A percentile compares a stretch with the other conserved stretches of the same genome.
Evolutionary conservation across 2,888 invertebrate genomes (phyloP).

Genomic region (Mythimna lalbum): DNA sequence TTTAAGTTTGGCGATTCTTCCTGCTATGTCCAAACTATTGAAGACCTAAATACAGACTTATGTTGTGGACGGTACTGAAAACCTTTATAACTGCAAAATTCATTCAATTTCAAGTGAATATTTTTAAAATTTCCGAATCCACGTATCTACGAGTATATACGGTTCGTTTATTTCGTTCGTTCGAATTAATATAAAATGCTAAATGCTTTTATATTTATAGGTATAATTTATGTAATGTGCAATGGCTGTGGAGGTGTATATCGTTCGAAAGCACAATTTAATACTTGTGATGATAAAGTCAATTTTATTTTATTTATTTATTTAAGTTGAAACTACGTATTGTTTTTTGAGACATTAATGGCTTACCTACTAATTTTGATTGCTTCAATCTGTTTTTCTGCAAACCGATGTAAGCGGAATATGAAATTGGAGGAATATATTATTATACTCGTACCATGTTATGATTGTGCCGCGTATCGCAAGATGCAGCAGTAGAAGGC

Average conservation of each 20-base stretch:
- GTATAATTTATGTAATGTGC: conserved; percentile 52
- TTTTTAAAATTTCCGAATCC: conserved; percentile 57
- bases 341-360: neutral
- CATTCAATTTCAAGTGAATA: conserved; percentile 50
- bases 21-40: too few species aligned
- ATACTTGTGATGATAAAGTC: conserved; percentile 26
- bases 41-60: neutral
- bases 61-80: conserved; percentile 30
- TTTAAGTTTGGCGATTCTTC: too few species aligned
- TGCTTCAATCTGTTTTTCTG: neutral
- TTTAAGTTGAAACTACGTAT: conserved; percentile 14
- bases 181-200: conserved; percentile 56
- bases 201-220: conserved; percentile 54
- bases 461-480: too few species aligned
- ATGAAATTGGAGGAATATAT: neutral
- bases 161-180: conserved; percentile 63
- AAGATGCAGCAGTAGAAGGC: too few species aligned
- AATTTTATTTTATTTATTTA: too few species aligned
- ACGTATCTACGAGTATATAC: conserved; percentile 43
- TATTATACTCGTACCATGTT: too few species aligned
- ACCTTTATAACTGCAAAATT: conserved; percentile 51
- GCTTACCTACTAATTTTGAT: neutral
- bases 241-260: conserved; percentile 11
- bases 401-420: neutral
- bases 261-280: conserved; percentile 29